Evolutionary conservation across 2,888 invertebrate species (phyloP).

Genomic region (Drosophila cyrtoloma): DNA sequence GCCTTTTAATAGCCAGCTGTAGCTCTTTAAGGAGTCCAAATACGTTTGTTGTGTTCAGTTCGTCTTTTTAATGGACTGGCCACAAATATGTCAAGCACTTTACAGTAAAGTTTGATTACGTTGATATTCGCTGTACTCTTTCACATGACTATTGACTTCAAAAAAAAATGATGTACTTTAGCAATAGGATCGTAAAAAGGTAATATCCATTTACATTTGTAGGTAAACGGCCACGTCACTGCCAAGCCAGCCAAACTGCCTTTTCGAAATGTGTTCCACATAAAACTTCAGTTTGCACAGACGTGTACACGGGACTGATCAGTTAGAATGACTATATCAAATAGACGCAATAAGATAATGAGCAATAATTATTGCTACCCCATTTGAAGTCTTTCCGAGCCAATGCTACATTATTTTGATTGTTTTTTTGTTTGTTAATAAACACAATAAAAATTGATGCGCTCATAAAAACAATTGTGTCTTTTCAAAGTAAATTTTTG

Average conservation of each 20-base stretch:
- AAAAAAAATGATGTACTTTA: neutral
- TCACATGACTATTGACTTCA: neutral
- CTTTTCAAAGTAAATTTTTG: neutral
- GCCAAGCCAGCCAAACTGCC: neutral
- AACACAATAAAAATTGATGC: neutral
- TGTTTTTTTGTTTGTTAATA: neutral
- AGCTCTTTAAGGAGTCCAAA: neutral
- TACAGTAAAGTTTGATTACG: neutral
- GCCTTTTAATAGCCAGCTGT: neutral
- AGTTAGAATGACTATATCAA: neutral
- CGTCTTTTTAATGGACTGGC: neutral
- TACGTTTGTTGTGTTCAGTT: neutral
- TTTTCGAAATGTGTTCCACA: neutral
- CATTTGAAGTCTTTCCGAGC: neutral
- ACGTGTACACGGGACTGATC: neutral
- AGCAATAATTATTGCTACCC: neutral
- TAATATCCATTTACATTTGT: neutral
- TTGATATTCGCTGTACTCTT: neutral
- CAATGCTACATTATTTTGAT: neutral
- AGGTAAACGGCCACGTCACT: neutral
- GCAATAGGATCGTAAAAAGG: neutral
- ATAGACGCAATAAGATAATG: neutral
- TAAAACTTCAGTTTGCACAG: neutral
- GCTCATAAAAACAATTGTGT: neutral
- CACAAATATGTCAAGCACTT: neutral